Base-by-base conservation (phyloP, 2,888 invertebrate species). In the Patella depressa region DNA sequence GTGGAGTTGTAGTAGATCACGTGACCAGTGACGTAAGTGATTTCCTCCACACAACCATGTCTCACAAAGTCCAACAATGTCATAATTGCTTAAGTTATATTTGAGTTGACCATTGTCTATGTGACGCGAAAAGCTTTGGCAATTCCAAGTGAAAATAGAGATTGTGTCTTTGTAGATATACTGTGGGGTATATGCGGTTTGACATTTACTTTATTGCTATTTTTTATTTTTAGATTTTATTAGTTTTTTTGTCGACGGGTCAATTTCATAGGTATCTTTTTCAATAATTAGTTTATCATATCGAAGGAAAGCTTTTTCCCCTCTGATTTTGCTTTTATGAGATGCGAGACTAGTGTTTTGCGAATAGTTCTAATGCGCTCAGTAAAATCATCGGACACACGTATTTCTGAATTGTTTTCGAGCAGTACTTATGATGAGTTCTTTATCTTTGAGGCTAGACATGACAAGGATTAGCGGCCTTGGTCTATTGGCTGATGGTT, bases 281-380 rank as follows among this genome's bases (percentile, higher is more conserved):
- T 75, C 54, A 17, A 75, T 75, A 17, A 75, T 69, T 5, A 75
- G 75, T 24, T 29, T 75, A 65, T 75, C 75, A 69, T 34, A 69
- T 11, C 45, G 65, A 2, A 75, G 65, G 53, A 45, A 69, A 70
- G 75, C 75, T 53, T 75, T 70, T 19, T 75, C 69, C 53, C 19
- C 53, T 59, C 24, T 70, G 2, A 34, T 53, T 45, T 75, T 29
- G 69, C 69, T 19, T 75, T 65, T n/a, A n/a, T n/a, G n/a, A n/a
- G n/a, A n/a, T n/a, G n/a, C 15, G 75, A 53, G 34, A 45, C 29
- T 24, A 75, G 75, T 17, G 65, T 34, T n/a, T 69, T 19, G 12
- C 75, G 29, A 19, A 69, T 65, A 5, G 1, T 69, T 54, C 69
- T 69, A 65, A 69, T 70, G 19, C 7, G 11, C 17, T 59, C 14